Base-by-base conservation (phyloP, 2,888 invertebrate species). In the Erpobdella octoculata region DNA sequence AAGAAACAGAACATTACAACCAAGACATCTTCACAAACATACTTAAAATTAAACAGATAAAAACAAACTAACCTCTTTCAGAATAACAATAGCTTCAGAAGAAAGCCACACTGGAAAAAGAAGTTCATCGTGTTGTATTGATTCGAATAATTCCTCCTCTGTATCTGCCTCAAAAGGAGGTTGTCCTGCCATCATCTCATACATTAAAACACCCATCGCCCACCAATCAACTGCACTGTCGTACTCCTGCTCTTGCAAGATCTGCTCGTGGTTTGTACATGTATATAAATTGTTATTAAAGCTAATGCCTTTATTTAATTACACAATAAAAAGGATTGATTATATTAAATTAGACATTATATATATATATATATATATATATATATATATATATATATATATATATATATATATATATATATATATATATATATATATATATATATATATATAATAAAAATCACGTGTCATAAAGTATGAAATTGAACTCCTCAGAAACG, bases 151-250 rank as follows among this genome's bases (percentile, higher is more conserved):
- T 84, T 97, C 97, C 84, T 98, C 97, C 85, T 98, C 97, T 86
- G 97, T 97, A 85, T 98, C 97, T 3, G 97, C 97, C 86, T 98
- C 97, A 85, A 97, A 97, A 18, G 97, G 97, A 73, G 97, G 97
- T 85, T 97, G 97, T 0, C 97, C 96, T 0, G 95, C 96, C 91
- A 96, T 91, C 96, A 97, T 97, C 87, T 97, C 96, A 85, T 97
- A 97, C 91, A 96, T 91, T 62, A 96, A 87, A 74, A 97, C 96
- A 69, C 96, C 97, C 77, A 97, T 87, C 75, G 96, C 96, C 96
- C 96, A 97, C 86, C 86, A 87, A 78, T 87, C 86, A 8, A 87
- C 87, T 25, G 85, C 85, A 8, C 85, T 84, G 73, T 86, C 86
- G 78, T 87, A 87, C 81, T 95, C 91, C 79, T 92, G 87, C 85